Conservation (phyloP, 2,888 invertebrate species). For the Nebria salina region DNA sequence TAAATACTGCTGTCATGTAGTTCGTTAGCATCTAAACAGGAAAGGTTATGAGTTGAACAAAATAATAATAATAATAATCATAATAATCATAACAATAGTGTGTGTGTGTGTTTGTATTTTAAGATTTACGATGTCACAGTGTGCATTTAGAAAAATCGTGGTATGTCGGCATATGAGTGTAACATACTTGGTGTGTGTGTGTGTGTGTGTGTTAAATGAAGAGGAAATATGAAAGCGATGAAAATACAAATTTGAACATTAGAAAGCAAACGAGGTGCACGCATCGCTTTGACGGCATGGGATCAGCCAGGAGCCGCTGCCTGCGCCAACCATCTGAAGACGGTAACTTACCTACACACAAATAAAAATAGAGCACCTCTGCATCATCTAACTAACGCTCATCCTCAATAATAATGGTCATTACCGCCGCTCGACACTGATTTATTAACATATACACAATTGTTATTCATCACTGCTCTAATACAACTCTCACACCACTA, state of each 20-base stretch:
- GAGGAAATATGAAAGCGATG: conserved; percentile 39
- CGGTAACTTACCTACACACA: conserved; percentile 11
- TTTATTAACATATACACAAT: background rate
- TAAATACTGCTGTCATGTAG: background rate
- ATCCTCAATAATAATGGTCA: background rate
- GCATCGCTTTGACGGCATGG: conserved; percentile 12
- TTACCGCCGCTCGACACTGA: background rate
- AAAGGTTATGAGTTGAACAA: background rate
- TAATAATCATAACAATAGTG: background rate
- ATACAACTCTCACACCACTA: background rate
- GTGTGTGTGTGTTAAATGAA: conserved; percentile 18
- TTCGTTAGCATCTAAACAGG: background rate
- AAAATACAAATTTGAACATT: conserved; percentile 42
- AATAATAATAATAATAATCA: background rate
- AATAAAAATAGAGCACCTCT: conserved; percentile 3
- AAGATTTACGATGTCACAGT: background rate
- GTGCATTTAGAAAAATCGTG: background rate
- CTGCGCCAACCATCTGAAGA: background rate
- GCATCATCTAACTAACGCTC: background rate
- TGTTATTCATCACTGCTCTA: background rate
- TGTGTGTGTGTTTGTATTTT: too few relatives aligned
- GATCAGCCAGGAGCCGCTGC: background rate
- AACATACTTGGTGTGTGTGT: conserved; percentile 20
- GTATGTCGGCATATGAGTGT: background rate
- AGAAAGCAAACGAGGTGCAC: conserved; percentile 33